Evolutionary conservation across 1,140 invertebrate species (phyloP).

Genomic region (Megalopta genalis): DNA sequence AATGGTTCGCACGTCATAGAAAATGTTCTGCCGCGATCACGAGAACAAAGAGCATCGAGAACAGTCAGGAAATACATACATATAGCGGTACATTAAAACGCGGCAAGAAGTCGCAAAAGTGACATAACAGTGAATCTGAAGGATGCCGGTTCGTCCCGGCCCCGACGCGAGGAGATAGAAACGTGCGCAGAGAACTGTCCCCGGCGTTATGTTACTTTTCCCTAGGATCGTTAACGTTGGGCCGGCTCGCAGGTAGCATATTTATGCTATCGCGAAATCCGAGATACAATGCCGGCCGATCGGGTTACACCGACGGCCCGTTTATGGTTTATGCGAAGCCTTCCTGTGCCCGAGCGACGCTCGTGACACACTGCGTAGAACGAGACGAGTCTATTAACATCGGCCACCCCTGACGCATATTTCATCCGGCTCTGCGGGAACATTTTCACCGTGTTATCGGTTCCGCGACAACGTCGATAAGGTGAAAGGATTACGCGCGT

Average conservation of each 20-base stretch:
- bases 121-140: neutral
- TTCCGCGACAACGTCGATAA: too few species aligned
- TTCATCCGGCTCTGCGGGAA: too few species aligned
- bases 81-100: too few species aligned
- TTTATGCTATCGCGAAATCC: conserved; percentile 74
- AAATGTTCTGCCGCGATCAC: too few species aligned
- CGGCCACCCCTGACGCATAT: too few species aligned
- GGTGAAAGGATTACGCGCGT: too few species aligned
- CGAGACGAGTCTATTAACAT: conserved; percentile 32
- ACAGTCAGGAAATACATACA: too few species aligned
- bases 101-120: too few species aligned
- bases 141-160: neutral
- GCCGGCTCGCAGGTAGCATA: conserved; percentile 60
- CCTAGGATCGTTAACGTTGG: conserved; percentile 67
- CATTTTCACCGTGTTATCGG: too few species aligned
- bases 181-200: conserved; percentile 10
- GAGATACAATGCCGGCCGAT: conserved; percentile 71
- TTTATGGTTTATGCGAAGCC: conserved; percentile 56
- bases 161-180: neutral
- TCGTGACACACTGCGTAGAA: conserved; percentile 54
- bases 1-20: too few species aligned
- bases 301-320: conserved; percentile 65
- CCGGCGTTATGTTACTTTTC: conserved; percentile 63
- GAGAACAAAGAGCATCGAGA: too few species aligned
- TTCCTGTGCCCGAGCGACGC: conserved; percentile 53